Conservation (phyloP, 2,888 invertebrate species). For the Protodeltote pygarga region DNA sequence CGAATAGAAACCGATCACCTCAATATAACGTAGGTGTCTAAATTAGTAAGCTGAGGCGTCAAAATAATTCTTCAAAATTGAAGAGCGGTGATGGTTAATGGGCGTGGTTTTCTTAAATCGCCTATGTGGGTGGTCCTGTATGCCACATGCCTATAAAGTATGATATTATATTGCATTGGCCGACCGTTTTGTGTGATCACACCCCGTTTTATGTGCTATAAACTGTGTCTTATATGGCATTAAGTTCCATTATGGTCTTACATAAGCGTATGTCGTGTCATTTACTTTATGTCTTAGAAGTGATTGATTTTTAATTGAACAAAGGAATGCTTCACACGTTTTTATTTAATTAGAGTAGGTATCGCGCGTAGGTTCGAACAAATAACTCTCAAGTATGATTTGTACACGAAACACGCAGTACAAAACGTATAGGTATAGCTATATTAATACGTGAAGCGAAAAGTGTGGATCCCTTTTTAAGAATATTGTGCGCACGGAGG, state of each 20-base stretch:
- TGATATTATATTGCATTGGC: slow-evolving; percentile 67
- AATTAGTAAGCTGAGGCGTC: slow-evolving; percentile 59
- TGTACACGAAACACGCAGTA: too few relatives aligned
- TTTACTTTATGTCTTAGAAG: slow-evolving; percentile 26
- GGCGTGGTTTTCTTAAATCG: slow-evolving; percentile 72
- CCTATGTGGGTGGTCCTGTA: slow-evolving; percentile 74
- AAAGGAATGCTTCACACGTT: too few relatives aligned
- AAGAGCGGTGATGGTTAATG: slow-evolving; percentile 67
- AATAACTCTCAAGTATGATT: too few relatives aligned
- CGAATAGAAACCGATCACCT: slow-evolving; percentile 13
- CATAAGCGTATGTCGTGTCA: slow-evolving; percentile 18
- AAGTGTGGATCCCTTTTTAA: too few relatives aligned
- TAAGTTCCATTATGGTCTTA: slow-evolving; percentile 39
- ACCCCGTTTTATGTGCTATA: slow-evolving; percentile 73
- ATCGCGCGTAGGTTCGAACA: too few relatives aligned
- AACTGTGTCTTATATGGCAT: slow-evolving; percentile 55
- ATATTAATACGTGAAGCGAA: too few relatives aligned
- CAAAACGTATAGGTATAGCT: too few relatives aligned
- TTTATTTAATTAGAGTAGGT: too few relatives aligned
- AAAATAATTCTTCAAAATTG: slow-evolving; percentile 70
- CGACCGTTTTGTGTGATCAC: slow-evolving; percentile 63
- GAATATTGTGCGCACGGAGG: too few relatives aligned
- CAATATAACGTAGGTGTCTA: slow-evolving; percentile 56
- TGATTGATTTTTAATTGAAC: too few relatives aligned
- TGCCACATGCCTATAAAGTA: slow-evolving; percentile 70